Conservation (phyloP, 2,888 invertebrate species). For the Epistrophe eligans region DNA sequence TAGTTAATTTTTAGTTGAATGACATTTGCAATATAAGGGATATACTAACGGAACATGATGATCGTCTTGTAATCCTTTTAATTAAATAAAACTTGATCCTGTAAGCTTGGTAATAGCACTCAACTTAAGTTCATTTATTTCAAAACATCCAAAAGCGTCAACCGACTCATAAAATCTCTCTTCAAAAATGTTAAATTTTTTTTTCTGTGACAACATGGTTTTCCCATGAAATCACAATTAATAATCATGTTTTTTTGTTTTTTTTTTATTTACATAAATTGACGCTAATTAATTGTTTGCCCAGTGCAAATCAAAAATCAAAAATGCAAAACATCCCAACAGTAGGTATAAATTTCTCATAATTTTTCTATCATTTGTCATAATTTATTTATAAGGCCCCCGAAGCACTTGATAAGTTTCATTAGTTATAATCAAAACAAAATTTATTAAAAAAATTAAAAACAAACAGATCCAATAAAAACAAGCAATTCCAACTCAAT, state of each 20-base stretch:
- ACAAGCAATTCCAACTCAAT: slow-evolving; percentile 8
- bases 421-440: slow-evolving; percentile 22
- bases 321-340: slow-evolving; percentile 5
- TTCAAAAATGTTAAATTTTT: background rate
- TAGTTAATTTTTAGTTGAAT: too few relatives aligned
- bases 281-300: slow-evolving; percentile 28
- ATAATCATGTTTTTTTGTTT: background rate
- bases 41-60: too few relatives aligned
- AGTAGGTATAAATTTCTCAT: slow-evolving; percentile 14
- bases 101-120: too few relatives aligned
- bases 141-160: too few relatives aligned
- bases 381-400: slow-evolving; percentile 14
- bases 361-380: slow-evolving; percentile 30
- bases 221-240: slow-evolving; percentile 6
- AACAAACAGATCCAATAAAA: slow-evolving; percentile 12
- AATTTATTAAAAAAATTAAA: background rate
- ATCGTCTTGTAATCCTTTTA: too few relatives aligned
- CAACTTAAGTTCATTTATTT: too few relatives aligned
- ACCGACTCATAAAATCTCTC: background rate
- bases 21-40: too few relatives aligned
- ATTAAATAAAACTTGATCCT: too few relatives aligned
- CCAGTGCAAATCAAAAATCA: background rate
- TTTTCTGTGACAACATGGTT: background rate
- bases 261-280: background rate
- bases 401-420: slow-evolving; percentile 20